Percentiles rank a stretch among this genome's conserved stretches.
These are phyloP conservation scores for Polypterus senegalus DNA, from an alignment of 2,113 vertebrate genomes.

Conservation along the genomic window DNA sequence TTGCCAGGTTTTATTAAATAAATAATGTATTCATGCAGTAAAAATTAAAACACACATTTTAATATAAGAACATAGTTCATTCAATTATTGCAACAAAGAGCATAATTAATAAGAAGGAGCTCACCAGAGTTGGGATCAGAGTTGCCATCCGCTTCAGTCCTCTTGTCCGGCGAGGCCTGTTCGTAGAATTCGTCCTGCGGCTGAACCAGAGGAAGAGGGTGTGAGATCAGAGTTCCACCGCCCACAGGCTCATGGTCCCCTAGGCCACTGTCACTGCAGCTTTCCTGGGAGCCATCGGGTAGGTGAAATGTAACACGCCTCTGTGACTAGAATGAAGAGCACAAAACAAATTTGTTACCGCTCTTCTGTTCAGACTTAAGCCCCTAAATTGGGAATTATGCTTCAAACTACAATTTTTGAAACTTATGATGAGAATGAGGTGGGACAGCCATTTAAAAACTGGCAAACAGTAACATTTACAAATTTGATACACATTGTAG, in stretches of 20 bases:
- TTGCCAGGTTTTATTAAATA: too few relatives aligned
- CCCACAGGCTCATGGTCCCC: slow-evolving; percentile 95
- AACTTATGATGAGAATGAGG: too few relatives aligned
- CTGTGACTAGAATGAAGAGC: slow-evolving; percentile 96
- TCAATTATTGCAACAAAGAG: neutral
- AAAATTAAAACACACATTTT: too few relatives aligned
- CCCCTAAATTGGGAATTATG: too few relatives aligned
- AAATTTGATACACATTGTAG: too few relatives aligned
- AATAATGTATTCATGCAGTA: too few relatives aligned
- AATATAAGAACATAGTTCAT: too few relatives aligned
- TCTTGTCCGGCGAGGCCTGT: slow-evolving; percentile 95
- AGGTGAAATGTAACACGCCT: slow-evolving; percentile 98
- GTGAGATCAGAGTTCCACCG: slow-evolving; percentile 92
- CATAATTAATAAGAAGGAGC: slow-evolving; percentile 22
- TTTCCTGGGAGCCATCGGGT: slow-evolving; percentile 97
- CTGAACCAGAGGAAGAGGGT: slow-evolving; percentile 99
- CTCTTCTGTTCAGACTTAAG: slow-evolving; percentile 36
- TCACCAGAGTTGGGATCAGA: slow-evolving; percentile 97
- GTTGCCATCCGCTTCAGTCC: slow-evolving; percentile 96
- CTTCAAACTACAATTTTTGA: too few relatives aligned
- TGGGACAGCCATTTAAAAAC: too few relatives aligned
- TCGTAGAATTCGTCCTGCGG: slow-evolving; percentile 97
- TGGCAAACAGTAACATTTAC: too few relatives aligned
- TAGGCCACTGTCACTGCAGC: slow-evolving; percentile 98
- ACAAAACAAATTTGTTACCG: slow-evolving; percentile 78